Evolutionary conservation across 92 coral and sea anemone genomes (phyloP).

Genomic region (Bergia puertoricense): DNA sequence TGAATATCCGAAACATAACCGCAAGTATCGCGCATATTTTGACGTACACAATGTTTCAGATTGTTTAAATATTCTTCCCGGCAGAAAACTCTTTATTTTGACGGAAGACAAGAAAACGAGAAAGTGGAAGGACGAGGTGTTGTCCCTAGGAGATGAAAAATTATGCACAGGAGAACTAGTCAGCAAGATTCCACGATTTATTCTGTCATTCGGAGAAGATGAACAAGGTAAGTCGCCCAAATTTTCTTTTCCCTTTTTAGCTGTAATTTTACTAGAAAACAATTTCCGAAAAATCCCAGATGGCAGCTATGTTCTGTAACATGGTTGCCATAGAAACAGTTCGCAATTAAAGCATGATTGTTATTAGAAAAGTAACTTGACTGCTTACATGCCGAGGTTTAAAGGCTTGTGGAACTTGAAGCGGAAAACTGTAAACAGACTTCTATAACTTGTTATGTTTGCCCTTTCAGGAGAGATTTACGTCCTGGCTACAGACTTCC

Average conservation of each 20-base stretch:
- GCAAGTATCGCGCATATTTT: no score
- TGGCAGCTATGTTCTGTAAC: no score
- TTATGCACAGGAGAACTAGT: slow-evolving; percentile 80
- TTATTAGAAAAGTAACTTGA: no score
- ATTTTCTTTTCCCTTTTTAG: no score
- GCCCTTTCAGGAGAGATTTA: slow-evolving; percentile 22
- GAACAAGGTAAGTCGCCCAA: slow-evolving; percentile 68
- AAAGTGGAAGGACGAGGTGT: slow-evolving; percentile 59
- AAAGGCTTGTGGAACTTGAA: no score
- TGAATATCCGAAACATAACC: no score
- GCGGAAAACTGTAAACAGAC: no score
- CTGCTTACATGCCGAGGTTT: no score
- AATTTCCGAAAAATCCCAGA: no score
- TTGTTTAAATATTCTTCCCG: not conserved
- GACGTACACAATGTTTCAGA: not conserved
- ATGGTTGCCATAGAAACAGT: no score
- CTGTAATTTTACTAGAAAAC: no score
- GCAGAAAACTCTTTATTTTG: slow-evolving; percentile 77
- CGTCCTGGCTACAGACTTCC: slow-evolving; percentile 32
- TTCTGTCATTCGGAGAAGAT: slow-evolving; percentile 94
- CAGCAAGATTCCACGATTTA: slow-evolving; percentile 74
- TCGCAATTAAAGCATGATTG: no score
- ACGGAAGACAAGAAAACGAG: slow-evolving; percentile 64
- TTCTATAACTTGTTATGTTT: not conserved
- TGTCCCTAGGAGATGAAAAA: slow-evolving; percentile 80